Conservation (phyloP, 2,888 invertebrate genomes). For the Rhagonycha fulva region DNA sequence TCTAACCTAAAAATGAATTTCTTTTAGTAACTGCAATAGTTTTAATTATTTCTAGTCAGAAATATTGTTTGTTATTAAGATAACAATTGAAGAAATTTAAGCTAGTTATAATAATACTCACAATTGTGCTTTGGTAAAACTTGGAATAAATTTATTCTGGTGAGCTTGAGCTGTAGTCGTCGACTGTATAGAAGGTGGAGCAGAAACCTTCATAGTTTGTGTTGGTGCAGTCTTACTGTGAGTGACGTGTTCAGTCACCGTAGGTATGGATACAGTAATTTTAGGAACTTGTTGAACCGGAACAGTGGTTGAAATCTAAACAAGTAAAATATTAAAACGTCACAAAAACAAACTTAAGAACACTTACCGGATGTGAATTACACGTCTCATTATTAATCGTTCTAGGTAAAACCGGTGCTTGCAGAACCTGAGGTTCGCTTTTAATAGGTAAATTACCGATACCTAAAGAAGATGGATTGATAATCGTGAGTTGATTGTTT, state of each 20-base stretch:
- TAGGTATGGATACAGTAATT: constrained; percentile 12
- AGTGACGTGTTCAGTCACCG: constrained; percentile 5
- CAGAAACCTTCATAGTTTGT: background rate
- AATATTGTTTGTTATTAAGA: no score
- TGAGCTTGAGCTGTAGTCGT: constrained; percentile 31
- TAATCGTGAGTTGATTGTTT: constrained; percentile 57
- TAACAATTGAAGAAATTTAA: no score
- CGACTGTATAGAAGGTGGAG: background rate
- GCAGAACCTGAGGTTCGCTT: constrained; percentile 11
- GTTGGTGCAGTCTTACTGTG: constrained; percentile 4
- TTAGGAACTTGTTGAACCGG: constrained; percentile 16
- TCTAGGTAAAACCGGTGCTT: constrained; percentile 36
- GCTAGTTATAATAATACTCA: constrained; percentile 38
- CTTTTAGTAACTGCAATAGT: constrained; percentile 11
- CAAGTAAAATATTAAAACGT: background rate
- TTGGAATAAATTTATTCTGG: constrained; percentile 43
- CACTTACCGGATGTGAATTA: constrained; percentile 28
- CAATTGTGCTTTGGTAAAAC: constrained; percentile 51
- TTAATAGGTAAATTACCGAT: constrained; percentile 15
- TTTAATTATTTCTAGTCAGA: no score
- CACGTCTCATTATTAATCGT: constrained; percentile 21
- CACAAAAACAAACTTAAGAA: background rate
- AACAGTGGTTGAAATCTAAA: constrained; percentile 15
- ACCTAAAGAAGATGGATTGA: constrained; percentile 47
- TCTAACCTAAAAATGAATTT: constrained; percentile 64